Conservation (phyloP, 2,113 vertebrate genomes). For the Myotis davidii region DNA sequence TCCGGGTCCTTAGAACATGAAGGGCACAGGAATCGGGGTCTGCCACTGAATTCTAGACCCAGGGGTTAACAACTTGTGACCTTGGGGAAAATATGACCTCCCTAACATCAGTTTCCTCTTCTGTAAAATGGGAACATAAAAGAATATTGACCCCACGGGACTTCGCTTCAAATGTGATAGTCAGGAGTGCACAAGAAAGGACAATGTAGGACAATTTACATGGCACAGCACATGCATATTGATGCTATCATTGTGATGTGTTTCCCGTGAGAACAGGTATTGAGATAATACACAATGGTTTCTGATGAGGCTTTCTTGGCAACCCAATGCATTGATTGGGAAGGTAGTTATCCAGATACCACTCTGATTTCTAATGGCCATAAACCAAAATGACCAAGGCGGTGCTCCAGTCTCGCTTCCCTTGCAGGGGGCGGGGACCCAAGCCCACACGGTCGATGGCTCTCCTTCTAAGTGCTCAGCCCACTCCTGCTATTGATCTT, state of each 20-base stretch:
- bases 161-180: neutral
- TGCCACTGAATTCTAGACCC: neutral
- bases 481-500: rapidly evolving
- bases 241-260: rapidly evolving
- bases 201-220: rapidly evolving
- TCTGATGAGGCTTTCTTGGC: neutral
- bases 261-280: neutral
- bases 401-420: too few species aligned
- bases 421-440: neutral
- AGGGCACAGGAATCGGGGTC: rapidly evolving
- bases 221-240: rapidly evolving
- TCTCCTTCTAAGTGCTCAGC: neutral
- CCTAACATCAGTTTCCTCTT: neutral
- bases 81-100: neutral
- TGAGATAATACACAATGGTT: neutral
- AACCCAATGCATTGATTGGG: neutral
- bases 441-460: too few species aligned
- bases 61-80: neutral
- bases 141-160: neutral
- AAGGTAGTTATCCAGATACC: neutral
- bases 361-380: neutral
- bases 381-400: neutral
- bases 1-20: neutral
- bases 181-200: neutral
- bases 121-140: neutral